These are phyloP conservation scores for Lamellibrachia columna DNA, from an alignment of 2,888 invertebrate genomes.

Conservation along the genomic window DNA sequence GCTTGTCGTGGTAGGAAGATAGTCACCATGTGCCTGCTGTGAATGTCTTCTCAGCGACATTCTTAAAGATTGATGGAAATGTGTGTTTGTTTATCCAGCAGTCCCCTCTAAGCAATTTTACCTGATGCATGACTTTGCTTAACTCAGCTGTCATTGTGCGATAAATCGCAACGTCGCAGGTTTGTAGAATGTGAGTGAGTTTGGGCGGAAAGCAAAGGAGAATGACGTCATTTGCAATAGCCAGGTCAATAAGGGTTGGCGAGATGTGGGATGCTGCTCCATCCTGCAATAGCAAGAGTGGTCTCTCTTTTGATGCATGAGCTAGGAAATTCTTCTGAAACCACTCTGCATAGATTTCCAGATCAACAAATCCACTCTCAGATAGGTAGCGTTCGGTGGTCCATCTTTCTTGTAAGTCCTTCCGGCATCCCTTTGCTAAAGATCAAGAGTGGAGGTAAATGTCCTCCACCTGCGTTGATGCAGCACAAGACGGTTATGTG, in stretches of 20 bases:
- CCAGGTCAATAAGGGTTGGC: no score
- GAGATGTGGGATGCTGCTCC: conserved; percentile 23
- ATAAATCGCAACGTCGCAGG: neutral
- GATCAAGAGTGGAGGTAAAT: neutral
- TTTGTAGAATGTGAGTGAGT: no score
- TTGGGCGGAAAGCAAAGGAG: no score
- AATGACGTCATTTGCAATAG: no score
- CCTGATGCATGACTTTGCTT: conserved; percentile 24
- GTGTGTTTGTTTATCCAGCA: conserved; percentile 19
- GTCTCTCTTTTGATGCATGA: conserved; percentile 21
- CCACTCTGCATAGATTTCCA: conserved; percentile 29
- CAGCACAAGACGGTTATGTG: neutral
- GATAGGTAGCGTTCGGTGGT: conserved; percentile 25
- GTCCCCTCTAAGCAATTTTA: conserved; percentile 13
- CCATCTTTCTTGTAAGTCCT: no score
- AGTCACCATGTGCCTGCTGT: neutral
- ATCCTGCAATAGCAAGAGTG: conserved; percentile 26
- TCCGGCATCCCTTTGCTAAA: neutral
- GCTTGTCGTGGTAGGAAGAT: no score
- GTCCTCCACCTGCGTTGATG: neutral
- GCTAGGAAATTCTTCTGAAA: conserved; percentile 28
- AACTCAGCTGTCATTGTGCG: conserved; percentile 25
- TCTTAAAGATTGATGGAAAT: conserved; percentile 24
- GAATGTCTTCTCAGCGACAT: conserved; percentile 27
- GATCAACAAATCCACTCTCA: conserved; percentile 27